Base-by-base conservation (phyloP, 2,797 vertebrate genomes). In the Chelon auratus region DNA sequence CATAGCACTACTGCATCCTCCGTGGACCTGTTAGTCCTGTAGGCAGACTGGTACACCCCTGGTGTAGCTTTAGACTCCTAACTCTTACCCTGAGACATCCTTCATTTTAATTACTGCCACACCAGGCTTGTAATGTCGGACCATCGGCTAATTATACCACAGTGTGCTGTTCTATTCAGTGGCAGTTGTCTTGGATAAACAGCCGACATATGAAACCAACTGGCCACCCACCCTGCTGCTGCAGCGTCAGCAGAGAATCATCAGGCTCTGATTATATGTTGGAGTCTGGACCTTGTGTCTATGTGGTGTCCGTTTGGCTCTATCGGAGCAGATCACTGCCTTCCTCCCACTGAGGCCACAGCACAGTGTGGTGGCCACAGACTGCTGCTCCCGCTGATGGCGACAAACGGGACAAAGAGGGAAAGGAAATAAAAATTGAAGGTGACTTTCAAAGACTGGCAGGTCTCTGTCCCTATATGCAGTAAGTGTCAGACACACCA, bases 291-390 rank as follows among this genome's bases (percentile, higher is more conserved):
- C 43, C 10, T 5, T 24, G 11, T 9, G 17, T 36, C 48, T 55
- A 30, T 20, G 22, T 22, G 22, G 47, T 1, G 17, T 42, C 50
- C 64, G 22, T 5, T 50, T 20, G 58, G 57, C 62, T 72, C 24
- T 51, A 45, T 48, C 17, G 10, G 53, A 75, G 58, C 72, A 75
- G 39, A 71, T 24, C 47, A 2, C 58, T 48, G 53, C 57, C 54
- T 68, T 58, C 45, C 58, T 43, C 42, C 43, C 13, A 3, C 61
- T 17, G 43, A 61, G 48, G 64, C 56, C n/a, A 42, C 40, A 42
- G 9, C 26, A 17, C 48, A 48, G 58, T 11, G 17, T 10, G 20
- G 37, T 33, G 68, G 53, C 64, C 62, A 62, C 39, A 24, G 68
- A 20, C 26, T 45, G 42, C 57, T 36, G 42, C 22, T 5, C 17